Evolutionary conservation across 2,113 vertebrate genomes (phyloP).

Genomic region (Ammodramus savannarum): DNA sequence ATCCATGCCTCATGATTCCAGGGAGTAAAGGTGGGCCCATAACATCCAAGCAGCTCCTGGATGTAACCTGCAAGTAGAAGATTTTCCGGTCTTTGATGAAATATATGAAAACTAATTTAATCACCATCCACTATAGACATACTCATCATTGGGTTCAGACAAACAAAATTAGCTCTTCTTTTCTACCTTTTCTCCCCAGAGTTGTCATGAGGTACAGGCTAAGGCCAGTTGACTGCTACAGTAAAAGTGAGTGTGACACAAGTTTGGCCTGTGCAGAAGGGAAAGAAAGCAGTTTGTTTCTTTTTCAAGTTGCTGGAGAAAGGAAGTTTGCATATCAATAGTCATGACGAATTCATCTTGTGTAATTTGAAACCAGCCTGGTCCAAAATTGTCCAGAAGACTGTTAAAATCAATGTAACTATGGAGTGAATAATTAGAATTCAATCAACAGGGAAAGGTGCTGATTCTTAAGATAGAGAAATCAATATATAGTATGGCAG

Average conservation of each 20-base stretch:
- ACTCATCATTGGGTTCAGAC: neutral
- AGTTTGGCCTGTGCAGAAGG: neutral
- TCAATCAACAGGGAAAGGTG: neutral
- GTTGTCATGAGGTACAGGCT: neutral
- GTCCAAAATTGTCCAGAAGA: neutral
- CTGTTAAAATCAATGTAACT: slow-evolving; percentile 23
- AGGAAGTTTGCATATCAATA: neutral
- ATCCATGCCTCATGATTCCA: neutral
- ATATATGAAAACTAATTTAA: neutral
- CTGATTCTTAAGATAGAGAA: slow-evolving; percentile 5
- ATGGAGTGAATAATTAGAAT: slow-evolving; percentile 7
- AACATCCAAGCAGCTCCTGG: neutral
- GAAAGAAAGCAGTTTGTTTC: neutral
- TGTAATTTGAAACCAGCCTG: neutral
- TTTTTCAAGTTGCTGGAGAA: neutral
- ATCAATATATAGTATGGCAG: slow-evolving; percentile 14
- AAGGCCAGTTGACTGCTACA: neutral
- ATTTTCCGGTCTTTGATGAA: neutral
- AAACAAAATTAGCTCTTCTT: neutral
- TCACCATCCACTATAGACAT: neutral
- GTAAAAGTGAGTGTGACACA: neutral
- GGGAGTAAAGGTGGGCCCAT: fast-evolving
- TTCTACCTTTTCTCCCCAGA: neutral
- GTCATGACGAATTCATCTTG: slow-evolving; percentile 23
- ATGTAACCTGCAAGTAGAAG: neutral